phyloP scores from a whole-genome alignment of 2,888 invertebrate genomes.

The Schizotus pectinicornis region DNA sequence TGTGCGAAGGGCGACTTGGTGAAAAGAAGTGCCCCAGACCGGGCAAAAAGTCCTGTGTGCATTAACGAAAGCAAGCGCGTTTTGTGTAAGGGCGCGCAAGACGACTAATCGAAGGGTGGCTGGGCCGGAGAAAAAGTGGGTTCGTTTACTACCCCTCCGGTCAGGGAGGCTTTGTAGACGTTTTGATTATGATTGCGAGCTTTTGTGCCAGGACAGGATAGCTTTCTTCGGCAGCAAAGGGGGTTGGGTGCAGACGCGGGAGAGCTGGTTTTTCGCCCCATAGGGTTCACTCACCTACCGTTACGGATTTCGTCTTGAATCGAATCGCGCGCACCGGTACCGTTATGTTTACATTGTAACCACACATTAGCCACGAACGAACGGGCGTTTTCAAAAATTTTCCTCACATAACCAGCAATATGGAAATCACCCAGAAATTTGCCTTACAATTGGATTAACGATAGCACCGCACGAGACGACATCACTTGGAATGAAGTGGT shows the following conservation, averaged over 20 bases:
- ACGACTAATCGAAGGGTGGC: slow-evolving; percentile 42
- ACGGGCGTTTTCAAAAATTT: no score
- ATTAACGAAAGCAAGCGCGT: slow-evolving; percentile 24
- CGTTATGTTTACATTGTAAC: no score
- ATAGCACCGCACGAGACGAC: no score
- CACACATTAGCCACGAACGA: no score
- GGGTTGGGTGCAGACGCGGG: slow-evolving; percentile 38
- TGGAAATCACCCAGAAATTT: no score
- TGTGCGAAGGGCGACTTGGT: slow-evolving; percentile 10
- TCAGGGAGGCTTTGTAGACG: slow-evolving; percentile 25
- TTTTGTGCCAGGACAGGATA: slow-evolving; percentile 37
- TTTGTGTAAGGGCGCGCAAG: slow-evolving; percentile 31
- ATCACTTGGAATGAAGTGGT: no score
- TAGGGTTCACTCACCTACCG: slow-evolving; percentile 10
- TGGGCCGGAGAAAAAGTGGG: slow-evolving; percentile 28
- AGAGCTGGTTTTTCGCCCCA: slow-evolving; percentile 37
- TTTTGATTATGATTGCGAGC: slow-evolving; percentile 40
- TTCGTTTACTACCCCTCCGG: slow-evolving; percentile 39
- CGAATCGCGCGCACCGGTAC: no score
- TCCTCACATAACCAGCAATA: no score
- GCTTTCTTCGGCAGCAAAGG: slow-evolving; percentile 36
- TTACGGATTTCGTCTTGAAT: slow-evolving; percentile 8
- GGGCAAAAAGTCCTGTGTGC: slow-evolving; percentile 40
- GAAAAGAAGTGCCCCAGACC: slow-evolving; percentile 33
- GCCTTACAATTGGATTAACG: no score